phyloP scores from a whole-genome alignment of 2,797 vertebrate genomes.

The Pelochelys cantorii region DNA sequence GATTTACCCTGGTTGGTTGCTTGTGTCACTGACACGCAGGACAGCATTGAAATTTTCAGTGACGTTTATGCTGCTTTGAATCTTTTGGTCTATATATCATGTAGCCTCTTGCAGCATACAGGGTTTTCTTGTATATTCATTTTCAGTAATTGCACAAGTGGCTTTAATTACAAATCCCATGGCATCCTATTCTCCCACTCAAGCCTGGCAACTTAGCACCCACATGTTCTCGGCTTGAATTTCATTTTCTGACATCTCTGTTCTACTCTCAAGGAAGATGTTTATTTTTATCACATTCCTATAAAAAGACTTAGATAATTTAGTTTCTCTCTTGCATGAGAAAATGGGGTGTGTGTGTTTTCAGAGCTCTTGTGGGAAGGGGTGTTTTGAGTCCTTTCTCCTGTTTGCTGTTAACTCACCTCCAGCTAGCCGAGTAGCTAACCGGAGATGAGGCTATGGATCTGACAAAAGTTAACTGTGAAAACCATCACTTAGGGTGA shows the following conservation, averaged over 20 bases:
- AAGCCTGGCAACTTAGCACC: fast-evolving
- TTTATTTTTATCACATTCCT: fast-evolving
- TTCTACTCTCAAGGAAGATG: not conserved
- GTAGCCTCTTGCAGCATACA: not conserved
- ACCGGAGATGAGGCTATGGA: not conserved
- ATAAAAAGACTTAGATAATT: not conserved
- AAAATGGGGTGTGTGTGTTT: not conserved
- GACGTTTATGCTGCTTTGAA: not conserved
- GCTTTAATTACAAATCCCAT: not conserved
- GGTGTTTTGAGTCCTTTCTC: not conserved
- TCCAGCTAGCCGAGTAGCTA: not conserved
- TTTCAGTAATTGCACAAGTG: not conserved
- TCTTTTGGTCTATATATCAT: not conserved
- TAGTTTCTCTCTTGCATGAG: not conserved
- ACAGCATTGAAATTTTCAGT: not conserved
- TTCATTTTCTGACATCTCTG: not conserved
- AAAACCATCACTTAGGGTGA: not conserved
- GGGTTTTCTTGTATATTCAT: not conserved
- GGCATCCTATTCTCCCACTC: not conserved
- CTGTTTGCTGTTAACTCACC: not conserved
- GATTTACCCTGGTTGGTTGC: not conserved
- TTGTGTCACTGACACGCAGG: not conserved
- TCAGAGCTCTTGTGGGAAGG: not conserved
- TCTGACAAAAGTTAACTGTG: not conserved
- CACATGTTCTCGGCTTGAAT: not conserved